Conservation (phyloP, 2,888 invertebrate genomes). For the Invenusta paracnida region DNA sequence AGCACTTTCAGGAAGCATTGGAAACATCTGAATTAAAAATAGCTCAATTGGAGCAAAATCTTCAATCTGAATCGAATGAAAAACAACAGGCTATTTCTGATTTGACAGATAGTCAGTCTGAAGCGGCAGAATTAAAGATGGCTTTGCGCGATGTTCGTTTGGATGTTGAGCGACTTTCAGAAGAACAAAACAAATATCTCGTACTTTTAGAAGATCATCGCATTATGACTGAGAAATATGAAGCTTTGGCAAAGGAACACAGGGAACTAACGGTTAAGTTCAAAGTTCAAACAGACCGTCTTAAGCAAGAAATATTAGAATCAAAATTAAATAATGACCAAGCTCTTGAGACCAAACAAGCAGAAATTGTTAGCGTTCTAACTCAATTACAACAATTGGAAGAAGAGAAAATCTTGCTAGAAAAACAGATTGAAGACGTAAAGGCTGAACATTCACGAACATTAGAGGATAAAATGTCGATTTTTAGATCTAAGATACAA, state of each 20-base stretch:
- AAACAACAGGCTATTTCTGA: not conserved
- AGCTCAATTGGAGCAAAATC: not conserved
- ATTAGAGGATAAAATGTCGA: not conserved
- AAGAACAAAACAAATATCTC: not conserved
- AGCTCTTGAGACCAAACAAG: not conserved
- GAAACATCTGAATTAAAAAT: constrained; percentile 5
- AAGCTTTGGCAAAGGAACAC: not conserved
- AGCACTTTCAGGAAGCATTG: not conserved
- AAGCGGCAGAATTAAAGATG: not conserved
- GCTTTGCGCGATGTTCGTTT: not conserved
- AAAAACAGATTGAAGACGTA: not conserved
- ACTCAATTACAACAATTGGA: not conserved
- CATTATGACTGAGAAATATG: not conserved
- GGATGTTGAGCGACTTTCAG: not conserved
- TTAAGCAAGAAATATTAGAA: not conserved
- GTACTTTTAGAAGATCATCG: not conserved
- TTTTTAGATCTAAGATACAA: not conserved
- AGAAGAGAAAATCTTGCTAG: not conserved
- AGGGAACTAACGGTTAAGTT: not conserved
- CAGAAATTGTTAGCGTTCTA: not conserved
- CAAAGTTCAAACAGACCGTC: not conserved
- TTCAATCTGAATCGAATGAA: not conserved
- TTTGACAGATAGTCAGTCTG: not conserved
- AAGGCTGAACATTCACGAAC: not conserved
- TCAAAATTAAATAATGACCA: not conserved